These are phyloP conservation scores for Urocolius indicus DNA, from an alignment of 2,113 vertebrate genomes.

Conservation along the genomic window DNA sequence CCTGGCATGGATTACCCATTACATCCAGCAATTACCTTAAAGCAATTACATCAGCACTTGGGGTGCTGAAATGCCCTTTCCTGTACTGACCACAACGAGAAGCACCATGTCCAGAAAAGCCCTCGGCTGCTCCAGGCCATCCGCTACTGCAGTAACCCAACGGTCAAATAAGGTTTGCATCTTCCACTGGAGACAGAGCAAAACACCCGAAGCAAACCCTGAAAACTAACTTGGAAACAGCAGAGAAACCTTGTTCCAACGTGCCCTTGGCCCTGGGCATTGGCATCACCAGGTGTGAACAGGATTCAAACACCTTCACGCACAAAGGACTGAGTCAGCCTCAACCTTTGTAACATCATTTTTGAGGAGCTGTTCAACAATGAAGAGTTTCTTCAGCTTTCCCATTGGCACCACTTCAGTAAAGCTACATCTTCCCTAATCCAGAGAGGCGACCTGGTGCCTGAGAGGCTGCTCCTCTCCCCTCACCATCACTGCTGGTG, in stretches of 20 bases:
- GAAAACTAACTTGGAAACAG: slow-evolving; percentile 45
- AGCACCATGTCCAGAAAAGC: background rate
- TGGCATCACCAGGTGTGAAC: slow-evolving; percentile 40
- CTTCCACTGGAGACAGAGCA: background rate
- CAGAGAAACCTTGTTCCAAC: slow-evolving; percentile 63
- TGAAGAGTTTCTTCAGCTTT: background rate
- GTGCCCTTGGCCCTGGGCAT: slow-evolving; percentile 38
- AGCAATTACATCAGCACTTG: background rate
- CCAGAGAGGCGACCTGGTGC: background rate
- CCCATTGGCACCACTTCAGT: background rate
- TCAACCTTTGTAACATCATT: background rate
- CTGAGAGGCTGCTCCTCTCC: background rate
- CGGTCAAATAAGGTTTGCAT: slow-evolving; percentile 41
- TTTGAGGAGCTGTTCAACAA: background rate
- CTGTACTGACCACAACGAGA: background rate
- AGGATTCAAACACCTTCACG: slow-evolving; percentile 55
- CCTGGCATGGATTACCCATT: background rate
- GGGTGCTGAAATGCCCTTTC: background rate
- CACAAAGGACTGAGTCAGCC: slow-evolving; percentile 51
- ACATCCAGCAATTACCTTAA: background rate
- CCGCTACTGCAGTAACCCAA: slow-evolving; percentile 27
- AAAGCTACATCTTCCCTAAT: background rate
- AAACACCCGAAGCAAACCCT: background rate
- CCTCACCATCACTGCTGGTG: background rate
- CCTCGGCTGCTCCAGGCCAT: background rate